Base-by-base conservation (phyloP, 2,113 vertebrate genomes). In the Thomomys bottae region DNA sequence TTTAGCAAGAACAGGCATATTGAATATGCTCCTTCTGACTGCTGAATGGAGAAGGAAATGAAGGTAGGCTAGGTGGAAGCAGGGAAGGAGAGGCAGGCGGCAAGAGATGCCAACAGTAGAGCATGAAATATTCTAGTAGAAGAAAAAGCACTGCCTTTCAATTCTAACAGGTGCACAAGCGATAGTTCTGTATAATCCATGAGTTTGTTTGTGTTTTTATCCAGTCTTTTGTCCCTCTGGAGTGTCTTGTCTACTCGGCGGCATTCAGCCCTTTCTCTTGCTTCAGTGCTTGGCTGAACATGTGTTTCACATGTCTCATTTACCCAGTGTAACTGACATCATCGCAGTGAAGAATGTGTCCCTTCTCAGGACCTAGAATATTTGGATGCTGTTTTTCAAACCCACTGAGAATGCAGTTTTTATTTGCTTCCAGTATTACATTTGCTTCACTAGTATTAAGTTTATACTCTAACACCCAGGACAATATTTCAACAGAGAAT, bases 361-460 rank as follows among this genome's bases (percentile, higher is more conserved):
- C 57, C 78, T 70, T 84, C 42, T 30, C 36, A 71, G 42, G 20
- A 14, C 18, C 57, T 32, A 7, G 66, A 21, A 8, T 49, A 32
- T 76, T 63, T 88, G 18, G n/a, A 71, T n/a, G 4, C n/a, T 89
- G 87, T 15, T 84, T 93, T 84, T 59, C 66, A 84, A 40, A 21
- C 64, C 40, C 21, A 42, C 23, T 20, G 3, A 11, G 72, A 64
- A 79, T 30, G 30, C 8, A 3, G 45, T 49, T 12, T 32, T 26
- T 1, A 32, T 23, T 84, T 66, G 66, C 45, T 84, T 78, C 34
- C 26, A 59, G 8, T 30, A 34, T 49, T 72, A 57, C 6, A 75
- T 67, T 54, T 71, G 72, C 38, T 64, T 88, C 54, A 14, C 6
- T 12, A 24, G 38, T 36, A 45, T 30, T 17, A 38, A 49, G 66